Evolutionary conservation across 2,797 vertebrate genomes (phyloP).

Genomic region (Rhabdophis nuchalis): DNA sequence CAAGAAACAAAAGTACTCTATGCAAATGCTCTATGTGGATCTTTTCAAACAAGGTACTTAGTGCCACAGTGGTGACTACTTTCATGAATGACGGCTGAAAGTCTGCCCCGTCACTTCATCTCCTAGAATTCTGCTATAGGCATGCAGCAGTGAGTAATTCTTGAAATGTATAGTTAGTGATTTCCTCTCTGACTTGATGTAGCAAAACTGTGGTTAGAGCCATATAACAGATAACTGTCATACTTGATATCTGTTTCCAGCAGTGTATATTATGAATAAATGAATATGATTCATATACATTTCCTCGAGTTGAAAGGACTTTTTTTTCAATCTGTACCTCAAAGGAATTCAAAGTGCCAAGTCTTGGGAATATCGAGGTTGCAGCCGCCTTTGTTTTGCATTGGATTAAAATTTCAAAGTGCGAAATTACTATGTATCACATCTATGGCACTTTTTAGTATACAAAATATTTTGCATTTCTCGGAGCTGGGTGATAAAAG

Average conservation of each 20-base stretch:
- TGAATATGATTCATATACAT: constrained; percentile 35
- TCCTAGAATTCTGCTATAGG: neutral
- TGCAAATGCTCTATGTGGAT: neutral
- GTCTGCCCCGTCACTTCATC: neutral
- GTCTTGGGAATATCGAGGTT: neutral
- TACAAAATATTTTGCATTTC: neutral
- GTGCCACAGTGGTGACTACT: neutral
- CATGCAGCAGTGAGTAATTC: neutral
- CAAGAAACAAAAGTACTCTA: neutral
- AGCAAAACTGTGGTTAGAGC: constrained; percentile 7
- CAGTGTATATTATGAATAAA: constrained; percentile 46
- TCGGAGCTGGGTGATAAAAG: neutral
- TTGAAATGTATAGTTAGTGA: neutral
- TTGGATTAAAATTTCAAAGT: constrained; percentile 5
- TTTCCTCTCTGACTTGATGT: constrained; percentile 10
- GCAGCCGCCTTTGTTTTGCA: neutral
- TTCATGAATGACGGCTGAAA: neutral
- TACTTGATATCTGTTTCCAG: constrained; percentile 29
- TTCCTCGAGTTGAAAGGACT: constrained; percentile 7
- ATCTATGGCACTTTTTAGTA: neutral
- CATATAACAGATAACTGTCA: constrained; percentile 30
- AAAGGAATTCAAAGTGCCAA: constrained; percentile 8
- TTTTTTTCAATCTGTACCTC: constrained; percentile 3
- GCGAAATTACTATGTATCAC: constrained; percentile 8
- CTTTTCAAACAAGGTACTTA: neutral